phyloP scores from a whole-genome alignment of 2,888 invertebrate genomes.

The Dyspetes luteomarginatus region DNA sequence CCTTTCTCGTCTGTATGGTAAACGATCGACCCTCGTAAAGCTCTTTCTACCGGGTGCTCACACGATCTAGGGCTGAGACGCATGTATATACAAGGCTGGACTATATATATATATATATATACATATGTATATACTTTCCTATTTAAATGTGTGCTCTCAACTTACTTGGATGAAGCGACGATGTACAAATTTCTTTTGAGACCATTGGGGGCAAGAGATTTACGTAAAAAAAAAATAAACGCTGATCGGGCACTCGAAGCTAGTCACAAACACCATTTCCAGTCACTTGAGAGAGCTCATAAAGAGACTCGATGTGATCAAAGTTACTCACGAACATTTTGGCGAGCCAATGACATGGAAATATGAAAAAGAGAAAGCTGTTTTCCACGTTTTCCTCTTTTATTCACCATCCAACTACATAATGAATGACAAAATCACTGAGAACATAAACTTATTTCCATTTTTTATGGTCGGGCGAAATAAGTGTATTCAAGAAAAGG shows the following conservation, averaged over 20 bases:
- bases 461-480: no score
- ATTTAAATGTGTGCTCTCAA: slow-evolving; percentile 38
- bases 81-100: not conserved
- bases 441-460: not conserved
- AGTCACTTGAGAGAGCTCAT: no score
- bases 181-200: not conserved
- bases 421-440: not conserved
- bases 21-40: slow-evolving; percentile 61
- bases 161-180: slow-evolving; percentile 12
- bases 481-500: not conserved
- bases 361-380: no score
- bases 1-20: slow-evolving; percentile 66
- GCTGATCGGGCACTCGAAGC: no score
- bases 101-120: not conserved
- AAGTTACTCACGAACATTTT: not conserved
- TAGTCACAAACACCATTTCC: no score
- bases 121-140: not conserved
- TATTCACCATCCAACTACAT: no score
- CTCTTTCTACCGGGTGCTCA: slow-evolving; percentile 7
- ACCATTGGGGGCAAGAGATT: not conserved
- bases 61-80: not conserved
- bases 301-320: no score
- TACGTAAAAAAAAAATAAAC: not conserved
- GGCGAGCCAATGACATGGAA: not conserved
- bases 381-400: no score